phyloP scores from a whole-genome alignment of 2,797 vertebrate species.

The Takifugu ocellatus region DNA sequence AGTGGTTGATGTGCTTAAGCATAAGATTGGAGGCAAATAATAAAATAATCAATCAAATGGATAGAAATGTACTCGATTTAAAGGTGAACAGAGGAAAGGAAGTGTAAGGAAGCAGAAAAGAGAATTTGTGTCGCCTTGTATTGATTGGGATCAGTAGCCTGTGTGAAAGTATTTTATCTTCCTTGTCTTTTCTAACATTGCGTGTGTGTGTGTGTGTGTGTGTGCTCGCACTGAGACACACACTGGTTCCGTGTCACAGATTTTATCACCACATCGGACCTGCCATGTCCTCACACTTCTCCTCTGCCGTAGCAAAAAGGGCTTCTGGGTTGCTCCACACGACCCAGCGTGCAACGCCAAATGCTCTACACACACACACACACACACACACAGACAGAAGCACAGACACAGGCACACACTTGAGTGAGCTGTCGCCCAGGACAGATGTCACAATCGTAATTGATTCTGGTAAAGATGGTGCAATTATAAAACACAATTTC shows the following conservation, averaged over 20 bases:
- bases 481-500: constrained; percentile 40
- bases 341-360: constrained; percentile 16
- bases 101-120: constrained; percentile 34
- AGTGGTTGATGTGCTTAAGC: neutral
- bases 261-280: constrained; percentile 53
- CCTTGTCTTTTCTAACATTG: constrained; percentile 29
- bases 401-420: constrained; percentile 21
- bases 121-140: constrained; percentile 40
- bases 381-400: constrained; percentile 9
- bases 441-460: constrained; percentile 69
- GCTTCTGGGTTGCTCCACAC: constrained; percentile 40
- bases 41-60: neutral
- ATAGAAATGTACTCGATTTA: no score
- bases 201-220: constrained; percentile 7
- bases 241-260: constrained; percentile 44
- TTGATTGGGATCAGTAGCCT: constrained; percentile 52
- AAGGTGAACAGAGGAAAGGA: constrained; percentile 4
- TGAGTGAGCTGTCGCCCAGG: constrained; percentile 56
- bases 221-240: neutral
- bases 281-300: constrained; percentile 68
- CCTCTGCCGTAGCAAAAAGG: constrained; percentile 50
- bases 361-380: neutral
- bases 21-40: neutral
- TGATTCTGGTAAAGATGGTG: constrained; percentile 62
- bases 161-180: constrained; percentile 48